phyloP scores from a whole-genome alignment of 1,140 invertebrate genomes.

The Ylistrum balloti region DNA sequence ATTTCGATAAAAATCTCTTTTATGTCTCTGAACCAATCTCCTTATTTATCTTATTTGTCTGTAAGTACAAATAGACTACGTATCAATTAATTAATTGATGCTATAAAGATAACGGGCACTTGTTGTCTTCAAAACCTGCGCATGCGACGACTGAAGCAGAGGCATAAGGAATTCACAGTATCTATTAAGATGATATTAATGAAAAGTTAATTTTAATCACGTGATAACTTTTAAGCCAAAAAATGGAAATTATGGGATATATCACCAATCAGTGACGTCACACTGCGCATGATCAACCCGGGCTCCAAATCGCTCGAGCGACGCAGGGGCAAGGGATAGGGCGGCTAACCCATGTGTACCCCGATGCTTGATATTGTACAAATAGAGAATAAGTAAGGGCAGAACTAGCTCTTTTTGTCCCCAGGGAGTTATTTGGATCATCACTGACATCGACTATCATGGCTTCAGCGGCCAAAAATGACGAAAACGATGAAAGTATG shows the following conservation, averaged over 20 bases:
- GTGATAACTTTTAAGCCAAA: constrained; percentile 27
- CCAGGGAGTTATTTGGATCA: neutral
- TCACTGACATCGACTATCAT: constrained; percentile 44
- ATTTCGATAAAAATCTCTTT: too few relatives aligned
- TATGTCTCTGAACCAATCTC: too few relatives aligned
- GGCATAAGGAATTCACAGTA: neutral
- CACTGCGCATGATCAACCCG: constrained; percentile 73
- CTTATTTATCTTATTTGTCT: too few relatives aligned
- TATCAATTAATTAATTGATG: too few relatives aligned
- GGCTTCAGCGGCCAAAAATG: constrained; percentile 59
- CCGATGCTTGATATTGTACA: constrained; percentile 44
- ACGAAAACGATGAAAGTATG: constrained; percentile 65
- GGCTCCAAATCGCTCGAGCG: constrained; percentile 50
- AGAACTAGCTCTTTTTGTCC: neutral
- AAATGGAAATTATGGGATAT: constrained; percentile 70
- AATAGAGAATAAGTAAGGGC: neutral
- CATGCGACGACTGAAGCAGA: neutral
- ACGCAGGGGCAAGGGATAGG: constrained; percentile 65
- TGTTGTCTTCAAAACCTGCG: neutral
- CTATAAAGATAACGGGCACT: constrained; percentile 9
- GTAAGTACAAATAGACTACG: too few relatives aligned
- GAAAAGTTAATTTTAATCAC: neutral
- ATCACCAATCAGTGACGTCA: constrained; percentile 73
- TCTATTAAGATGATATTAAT: neutral
- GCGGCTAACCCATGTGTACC: constrained; percentile 41